A percentile compares a stretch with the other conserved stretches of the same genome.
Evolutionary conservation across 2,797 vertebrate genomes (phyloP).

Genomic region (Capromys pilorides): DNA sequence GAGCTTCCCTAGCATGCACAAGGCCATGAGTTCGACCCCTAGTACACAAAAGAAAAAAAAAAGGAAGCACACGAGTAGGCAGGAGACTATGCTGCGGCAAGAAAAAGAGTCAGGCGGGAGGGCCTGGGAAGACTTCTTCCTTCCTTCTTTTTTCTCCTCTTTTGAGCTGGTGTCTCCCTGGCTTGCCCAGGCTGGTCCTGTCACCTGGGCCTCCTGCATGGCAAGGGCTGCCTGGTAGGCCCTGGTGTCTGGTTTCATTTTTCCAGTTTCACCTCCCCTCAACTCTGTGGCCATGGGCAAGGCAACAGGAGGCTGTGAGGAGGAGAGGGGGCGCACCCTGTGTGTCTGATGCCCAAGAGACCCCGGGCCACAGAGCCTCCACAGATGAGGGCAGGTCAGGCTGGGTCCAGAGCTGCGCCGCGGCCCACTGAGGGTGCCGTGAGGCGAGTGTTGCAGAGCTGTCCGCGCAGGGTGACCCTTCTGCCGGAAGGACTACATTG

Average conservation of each 20-base stretch:
- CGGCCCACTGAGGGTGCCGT: not conserved
- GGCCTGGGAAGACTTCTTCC: not conserved
- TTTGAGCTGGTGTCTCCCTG: not conserved
- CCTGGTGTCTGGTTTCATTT: not conserved
- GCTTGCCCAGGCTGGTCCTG: not conserved
- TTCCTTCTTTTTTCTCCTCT: too few relatives aligned
- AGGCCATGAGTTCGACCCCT: not conserved
- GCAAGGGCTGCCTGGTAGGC: not conserved
- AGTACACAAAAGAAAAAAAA: too few relatives aligned
- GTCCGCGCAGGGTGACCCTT: not conserved
- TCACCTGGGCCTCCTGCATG: not conserved
- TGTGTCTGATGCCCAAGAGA: not conserved
- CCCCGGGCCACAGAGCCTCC: not conserved
- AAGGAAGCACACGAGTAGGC: not conserved
- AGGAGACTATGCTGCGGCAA: not conserved
- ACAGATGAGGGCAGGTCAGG: not conserved
- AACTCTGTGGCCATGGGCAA: not conserved
- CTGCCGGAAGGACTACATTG: not conserved
- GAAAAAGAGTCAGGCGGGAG: not conserved
- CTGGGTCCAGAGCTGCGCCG: not conserved
- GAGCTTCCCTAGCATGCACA: not conserved
- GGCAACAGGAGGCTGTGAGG: not conserved
- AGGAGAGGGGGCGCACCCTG: not conserved
- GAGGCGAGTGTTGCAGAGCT: not conserved
- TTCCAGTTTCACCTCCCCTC: not conserved